These are phyloP conservation scores for Sander vitreus DNA, from an alignment of 2,113 vertebrate species.

Conservation along the genomic window DNA sequence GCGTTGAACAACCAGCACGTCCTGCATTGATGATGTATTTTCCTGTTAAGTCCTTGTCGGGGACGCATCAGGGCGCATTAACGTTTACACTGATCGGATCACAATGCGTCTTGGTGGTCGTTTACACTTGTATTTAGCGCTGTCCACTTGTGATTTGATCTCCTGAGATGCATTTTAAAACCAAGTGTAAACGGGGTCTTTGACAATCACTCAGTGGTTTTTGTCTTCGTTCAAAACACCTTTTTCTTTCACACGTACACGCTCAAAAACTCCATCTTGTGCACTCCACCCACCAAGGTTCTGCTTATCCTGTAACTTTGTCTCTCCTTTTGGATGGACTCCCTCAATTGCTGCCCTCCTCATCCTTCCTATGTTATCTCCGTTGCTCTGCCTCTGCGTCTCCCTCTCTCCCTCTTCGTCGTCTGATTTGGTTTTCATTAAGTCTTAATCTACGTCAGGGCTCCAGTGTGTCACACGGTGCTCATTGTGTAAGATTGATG, in stretches of 20 bases:
- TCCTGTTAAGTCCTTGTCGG: too few relatives aligned
- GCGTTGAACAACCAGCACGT: too few relatives aligned
- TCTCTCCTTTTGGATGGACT: conserved; percentile 42
- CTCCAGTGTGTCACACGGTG: conserved; percentile 63
- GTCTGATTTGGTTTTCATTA: conserved; percentile 80
- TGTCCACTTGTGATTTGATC: too few relatives aligned
- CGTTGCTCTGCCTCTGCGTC: neutral
- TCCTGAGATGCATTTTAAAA: too few relatives aligned
- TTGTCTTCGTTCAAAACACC: neutral
- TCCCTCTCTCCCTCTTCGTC: conserved; percentile 40
- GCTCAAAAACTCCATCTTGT: neutral
- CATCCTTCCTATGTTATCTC: conserved; percentile 54
- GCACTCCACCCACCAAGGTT: conserved; percentile 1
- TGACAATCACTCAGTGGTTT: neutral
- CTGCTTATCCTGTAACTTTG: conserved; percentile 43
- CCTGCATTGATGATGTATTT: too few relatives aligned
- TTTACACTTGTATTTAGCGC: too few relatives aligned
- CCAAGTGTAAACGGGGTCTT: too few relatives aligned
- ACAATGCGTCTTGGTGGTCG: too few relatives aligned
- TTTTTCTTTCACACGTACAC: neutral
- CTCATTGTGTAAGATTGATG: conserved; percentile 79
- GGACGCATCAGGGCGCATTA: too few relatives aligned
- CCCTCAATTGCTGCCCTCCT: conserved; percentile 35
- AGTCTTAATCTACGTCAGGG: conserved; percentile 75
- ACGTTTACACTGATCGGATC: too few relatives aligned